Conservation (phyloP, 2,113 vertebrate species). For the Chloebia gouldiae region DNA sequence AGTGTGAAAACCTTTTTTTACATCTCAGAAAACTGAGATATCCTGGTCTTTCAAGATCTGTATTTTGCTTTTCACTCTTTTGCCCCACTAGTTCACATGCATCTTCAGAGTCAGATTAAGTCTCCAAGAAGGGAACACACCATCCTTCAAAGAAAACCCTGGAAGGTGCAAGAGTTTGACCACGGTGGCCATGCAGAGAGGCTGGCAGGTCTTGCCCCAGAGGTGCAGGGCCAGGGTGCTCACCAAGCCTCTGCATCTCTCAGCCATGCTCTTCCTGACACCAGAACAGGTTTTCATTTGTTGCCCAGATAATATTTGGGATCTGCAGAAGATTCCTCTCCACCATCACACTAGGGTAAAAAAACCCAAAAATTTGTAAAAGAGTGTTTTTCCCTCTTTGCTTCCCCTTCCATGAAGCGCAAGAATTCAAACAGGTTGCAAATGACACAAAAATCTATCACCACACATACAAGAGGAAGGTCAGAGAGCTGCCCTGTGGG, state of each 20-base stretch:
- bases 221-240: too few relatives aligned
- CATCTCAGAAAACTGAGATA: not conserved
- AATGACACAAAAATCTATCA: not conserved
- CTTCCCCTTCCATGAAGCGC: not conserved
- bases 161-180: not conserved
- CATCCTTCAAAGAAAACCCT: not conserved
- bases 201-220: not conserved
- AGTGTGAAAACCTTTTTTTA: not conserved
- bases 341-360: not conserved
- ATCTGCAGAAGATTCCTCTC: not conserved
- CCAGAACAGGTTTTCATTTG: not conserved
- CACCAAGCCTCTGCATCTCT: rapidly evolving
- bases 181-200: not conserved
- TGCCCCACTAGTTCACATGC: not conserved
- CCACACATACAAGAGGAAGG: not conserved
- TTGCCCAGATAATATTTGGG: not conserved
- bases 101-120: not conserved
- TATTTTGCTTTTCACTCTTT: not conserved
- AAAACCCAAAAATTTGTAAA: rapidly evolving
- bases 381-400: not conserved
- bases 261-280: not conserved
- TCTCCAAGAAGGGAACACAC: not conserved
- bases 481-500: not conserved
- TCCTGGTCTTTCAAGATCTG: not conserved
- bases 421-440: not conserved